phyloP scores from a whole-genome alignment of 2,113 vertebrate species.

The Okapia johnstoni region DNA sequence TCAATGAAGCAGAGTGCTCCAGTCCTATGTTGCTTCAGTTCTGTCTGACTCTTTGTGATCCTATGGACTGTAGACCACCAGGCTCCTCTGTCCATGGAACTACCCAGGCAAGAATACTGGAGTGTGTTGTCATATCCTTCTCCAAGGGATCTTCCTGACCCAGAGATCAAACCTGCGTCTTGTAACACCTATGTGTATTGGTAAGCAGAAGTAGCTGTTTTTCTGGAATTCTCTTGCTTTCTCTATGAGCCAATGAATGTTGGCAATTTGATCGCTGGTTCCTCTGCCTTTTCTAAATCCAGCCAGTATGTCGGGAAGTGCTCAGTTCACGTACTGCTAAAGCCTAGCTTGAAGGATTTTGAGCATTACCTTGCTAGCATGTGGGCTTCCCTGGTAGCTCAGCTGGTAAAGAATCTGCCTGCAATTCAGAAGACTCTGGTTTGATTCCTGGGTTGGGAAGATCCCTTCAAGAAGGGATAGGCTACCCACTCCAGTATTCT shows the following conservation, averaged over 20 bases:
- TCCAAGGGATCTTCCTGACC: background rate
- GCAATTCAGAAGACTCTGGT: background rate
- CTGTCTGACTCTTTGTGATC: background rate
- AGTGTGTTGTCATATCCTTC: background rate
- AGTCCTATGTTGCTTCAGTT: background rate
- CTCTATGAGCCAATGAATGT: background rate
- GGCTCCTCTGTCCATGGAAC: background rate
- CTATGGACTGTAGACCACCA: background rate
- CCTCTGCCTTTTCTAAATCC: background rate
- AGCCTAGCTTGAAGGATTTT: background rate
- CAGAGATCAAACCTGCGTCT: background rate
- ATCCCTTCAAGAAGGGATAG: background rate
- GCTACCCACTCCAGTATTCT: background rate
- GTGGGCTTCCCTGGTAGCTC: background rate
- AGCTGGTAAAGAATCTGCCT: background rate
- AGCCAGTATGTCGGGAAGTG: background rate
- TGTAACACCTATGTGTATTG: background rate
- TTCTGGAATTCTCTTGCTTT: background rate
- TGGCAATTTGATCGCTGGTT: background rate
- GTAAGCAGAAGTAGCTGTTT: background rate
- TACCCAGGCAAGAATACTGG: background rate
- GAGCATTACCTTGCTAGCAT: background rate
- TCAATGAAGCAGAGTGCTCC: background rate
- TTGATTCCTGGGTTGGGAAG: background rate
- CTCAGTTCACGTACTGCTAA: background rate